These are phyloP conservation scores for Procambarus virginalis DNA, from an alignment of 1,140 invertebrate genomes.

Conservation along the genomic window DNA sequence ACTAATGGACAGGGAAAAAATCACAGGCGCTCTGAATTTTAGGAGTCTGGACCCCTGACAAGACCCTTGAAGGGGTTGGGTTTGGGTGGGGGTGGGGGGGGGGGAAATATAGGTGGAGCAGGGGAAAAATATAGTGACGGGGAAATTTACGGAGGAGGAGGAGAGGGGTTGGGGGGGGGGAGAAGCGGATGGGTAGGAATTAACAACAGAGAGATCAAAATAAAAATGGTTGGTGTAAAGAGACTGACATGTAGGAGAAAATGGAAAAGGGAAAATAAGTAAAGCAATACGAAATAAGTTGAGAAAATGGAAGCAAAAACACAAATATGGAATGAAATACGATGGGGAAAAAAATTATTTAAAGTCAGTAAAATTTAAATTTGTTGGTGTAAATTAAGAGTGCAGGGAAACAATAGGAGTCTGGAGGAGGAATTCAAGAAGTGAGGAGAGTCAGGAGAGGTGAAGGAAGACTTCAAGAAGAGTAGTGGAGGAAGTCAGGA, in stretches of 20 bases:
- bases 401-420: neutral
- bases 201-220: neutral
- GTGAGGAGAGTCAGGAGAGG: no score
- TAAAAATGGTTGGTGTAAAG: neutral
- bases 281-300: neutral
- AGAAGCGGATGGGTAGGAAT: neutral
- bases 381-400: no score
- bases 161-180: neutral
- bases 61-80: neutral
- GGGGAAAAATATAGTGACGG: neutral
- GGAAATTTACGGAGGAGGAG: neutral
- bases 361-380: no score
- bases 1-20: neutral
- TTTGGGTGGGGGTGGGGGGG: neutral
- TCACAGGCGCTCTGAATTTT: neutral
- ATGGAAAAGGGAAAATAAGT: neutral
- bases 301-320: neutral
- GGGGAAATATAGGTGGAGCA: neutral
- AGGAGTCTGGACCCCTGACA: neutral
- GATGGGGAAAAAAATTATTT: neutral
- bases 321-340: no score
- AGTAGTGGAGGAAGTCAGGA: no score
- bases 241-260: neutral
- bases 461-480: no score
- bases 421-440: no score